A percentile compares a stretch with the other conserved stretches of the same genome.
Evolutionary conservation across 2,888 invertebrate genomes (phyloP).

Genomic region (Agonum fuliginosum): DNA sequence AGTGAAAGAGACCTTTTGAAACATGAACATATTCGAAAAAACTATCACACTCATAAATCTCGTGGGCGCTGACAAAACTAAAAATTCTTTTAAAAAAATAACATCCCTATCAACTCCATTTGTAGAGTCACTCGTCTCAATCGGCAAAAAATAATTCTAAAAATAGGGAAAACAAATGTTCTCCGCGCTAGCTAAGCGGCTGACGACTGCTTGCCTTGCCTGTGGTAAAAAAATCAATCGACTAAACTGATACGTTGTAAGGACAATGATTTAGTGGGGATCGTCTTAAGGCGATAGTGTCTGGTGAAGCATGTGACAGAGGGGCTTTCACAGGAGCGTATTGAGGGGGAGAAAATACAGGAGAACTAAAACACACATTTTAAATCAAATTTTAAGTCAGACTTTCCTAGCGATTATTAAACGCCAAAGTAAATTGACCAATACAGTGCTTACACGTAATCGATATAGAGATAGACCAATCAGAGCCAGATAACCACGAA

Average conservation of each 20-base stretch:
- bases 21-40: conserved; percentile 3
- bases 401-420: too few species aligned
- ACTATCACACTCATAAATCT: conserved; percentile 15
- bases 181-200: conserved; percentile 5
- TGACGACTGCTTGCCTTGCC: conserved; percentile 15
- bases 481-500: too few species aligned
- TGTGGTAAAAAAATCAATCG: conserved; percentile 53
- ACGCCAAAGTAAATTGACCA: too few species aligned
- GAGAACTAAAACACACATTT: neutral
- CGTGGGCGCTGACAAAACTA: conserved; percentile 5
- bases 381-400: conserved; percentile 3
- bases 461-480: too few species aligned
- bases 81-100: conserved; percentile 40
- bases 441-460: too few species aligned
- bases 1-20: conserved; percentile 22
- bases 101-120: conserved; percentile 44
- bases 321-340: neutral
- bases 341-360: neutral
- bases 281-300: conserved; percentile 53
- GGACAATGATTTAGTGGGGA: conserved; percentile 55
- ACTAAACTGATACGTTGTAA: conserved; percentile 56
- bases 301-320: conserved; percentile 39
- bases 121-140: neutral
- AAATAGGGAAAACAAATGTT: conserved; percentile 39
- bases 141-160: conserved; percentile 42